These are phyloP conservation scores for Octomys mimax DNA, from an alignment of 2,797 vertebrate species.

Conservation along the genomic window DNA sequence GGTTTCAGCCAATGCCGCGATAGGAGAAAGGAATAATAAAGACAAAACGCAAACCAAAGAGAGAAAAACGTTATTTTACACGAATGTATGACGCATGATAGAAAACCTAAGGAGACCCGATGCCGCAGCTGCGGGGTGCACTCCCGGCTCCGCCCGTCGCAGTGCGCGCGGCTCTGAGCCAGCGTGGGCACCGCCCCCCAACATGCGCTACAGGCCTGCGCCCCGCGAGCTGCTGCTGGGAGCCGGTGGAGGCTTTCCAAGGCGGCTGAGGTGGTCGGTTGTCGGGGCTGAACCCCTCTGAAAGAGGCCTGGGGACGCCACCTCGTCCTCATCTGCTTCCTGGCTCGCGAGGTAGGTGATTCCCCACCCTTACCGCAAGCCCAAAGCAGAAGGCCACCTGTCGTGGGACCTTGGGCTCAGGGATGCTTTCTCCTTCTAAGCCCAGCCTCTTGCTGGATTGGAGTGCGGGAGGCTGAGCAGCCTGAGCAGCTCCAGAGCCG, in stretches of 20 bases:
- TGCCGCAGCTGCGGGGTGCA: accelerated
- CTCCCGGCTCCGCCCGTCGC: accelerated
- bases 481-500: accelerated
- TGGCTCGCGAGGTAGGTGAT: background rate
- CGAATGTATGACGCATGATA: accelerated
- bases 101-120: background rate
- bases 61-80: background rate
- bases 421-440: too few relatives aligned
- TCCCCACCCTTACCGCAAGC: background rate
- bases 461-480: too few relatives aligned
- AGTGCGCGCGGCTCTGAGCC: accelerated
- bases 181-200: too few relatives aligned
- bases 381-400: background rate
- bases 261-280: background rate
- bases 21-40: background rate
- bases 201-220: too few relatives aligned
- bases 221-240: background rate
- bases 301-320: too few relatives aligned
- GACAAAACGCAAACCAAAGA: background rate
- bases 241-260: background rate
- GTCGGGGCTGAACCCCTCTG: background rate
- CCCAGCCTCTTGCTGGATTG: background rate
- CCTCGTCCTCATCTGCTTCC: background rate
- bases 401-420: background rate
- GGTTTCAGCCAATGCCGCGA: background rate